Evolutionary conservation across 2,888 invertebrate species (phyloP).

Genomic region (Pandemis cinnamomeana): DNA sequence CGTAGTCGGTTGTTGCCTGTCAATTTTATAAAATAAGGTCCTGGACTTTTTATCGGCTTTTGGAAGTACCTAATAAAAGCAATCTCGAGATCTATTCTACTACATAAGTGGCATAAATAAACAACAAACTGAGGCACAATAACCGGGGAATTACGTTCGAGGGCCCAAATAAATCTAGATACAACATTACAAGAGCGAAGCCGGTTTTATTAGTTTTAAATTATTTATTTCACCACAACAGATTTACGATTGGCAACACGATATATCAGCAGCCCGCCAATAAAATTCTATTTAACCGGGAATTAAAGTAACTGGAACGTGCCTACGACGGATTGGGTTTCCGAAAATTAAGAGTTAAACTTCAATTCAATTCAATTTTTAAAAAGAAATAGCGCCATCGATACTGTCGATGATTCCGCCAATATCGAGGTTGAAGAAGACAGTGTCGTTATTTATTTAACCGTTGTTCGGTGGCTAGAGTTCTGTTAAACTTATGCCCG

Average conservation of each 20-base stretch:
- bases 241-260: slow-evolving; percentile 81
- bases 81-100: slow-evolving; percentile 8
- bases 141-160: slow-evolving; percentile 33
- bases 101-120: slow-evolving; percentile 18
- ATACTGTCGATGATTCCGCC: no score
- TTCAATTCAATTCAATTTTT: no score
- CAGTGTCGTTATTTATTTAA: no score
- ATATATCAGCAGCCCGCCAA: slow-evolving; percentile 80
- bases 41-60: not conserved
- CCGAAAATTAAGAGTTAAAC: not conserved
- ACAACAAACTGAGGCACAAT: slow-evolving; percentile 25
- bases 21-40: no score
- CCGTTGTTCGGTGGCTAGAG: no score
- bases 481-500: not conserved
- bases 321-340: not conserved
- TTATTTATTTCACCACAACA: slow-evolving; percentile 81
- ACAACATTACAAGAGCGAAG: slow-evolving; percentile 52
- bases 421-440: no score
- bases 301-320: slow-evolving; percentile 45
- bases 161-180: slow-evolving; percentile 45
- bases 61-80: not conserved
- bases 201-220: slow-evolving; percentile 81
- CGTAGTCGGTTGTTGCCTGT: no score
- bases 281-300: slow-evolving; percentile 66
- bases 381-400: no score